phyloP scores from a whole-genome alignment of 2,888 invertebrate genomes.

The Andrena bucephala region DNA sequence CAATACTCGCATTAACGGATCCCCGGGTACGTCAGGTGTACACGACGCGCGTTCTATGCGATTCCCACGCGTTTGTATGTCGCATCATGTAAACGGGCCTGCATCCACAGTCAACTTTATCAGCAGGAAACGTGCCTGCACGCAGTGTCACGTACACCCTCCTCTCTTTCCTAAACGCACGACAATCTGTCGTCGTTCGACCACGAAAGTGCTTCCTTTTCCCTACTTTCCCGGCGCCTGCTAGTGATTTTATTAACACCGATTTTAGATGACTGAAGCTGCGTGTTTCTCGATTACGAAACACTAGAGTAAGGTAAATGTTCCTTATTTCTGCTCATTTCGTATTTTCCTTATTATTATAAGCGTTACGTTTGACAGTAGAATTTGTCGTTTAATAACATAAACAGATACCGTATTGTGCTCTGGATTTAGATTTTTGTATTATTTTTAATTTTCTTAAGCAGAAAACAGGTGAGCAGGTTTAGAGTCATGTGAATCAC shows the following conservation, averaged over 20 bases:
- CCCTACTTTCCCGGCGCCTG: conserved; percentile 48
- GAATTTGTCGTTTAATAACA: too few species aligned
- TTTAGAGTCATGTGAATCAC: too few species aligned
- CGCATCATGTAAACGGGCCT: background rate
- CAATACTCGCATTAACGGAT: conserved; percentile 7
- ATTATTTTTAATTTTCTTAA: too few species aligned
- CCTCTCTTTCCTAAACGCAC: conserved; percentile 53
- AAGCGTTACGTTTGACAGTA: too few species aligned
- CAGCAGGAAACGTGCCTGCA: background rate
- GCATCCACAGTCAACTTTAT: conserved; percentile 2
- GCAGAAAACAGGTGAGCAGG: too few species aligned
- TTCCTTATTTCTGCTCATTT: too few species aligned
- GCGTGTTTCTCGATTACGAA: background rate
- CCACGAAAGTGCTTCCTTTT: conserved; percentile 58
- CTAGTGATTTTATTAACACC: conserved; percentile 7
- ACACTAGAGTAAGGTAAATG: background rate
- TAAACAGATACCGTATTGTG: too few species aligned
- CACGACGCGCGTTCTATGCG: background rate
- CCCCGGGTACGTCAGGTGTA: background rate
- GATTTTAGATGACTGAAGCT: background rate
- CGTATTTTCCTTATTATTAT: too few species aligned
- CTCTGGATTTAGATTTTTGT: too few species aligned
- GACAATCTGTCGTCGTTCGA: conserved; percentile 64
- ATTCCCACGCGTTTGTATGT: conserved; percentile 15
- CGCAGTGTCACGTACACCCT: conserved; percentile 55